Evolutionary conservation across 2,888 invertebrate species (phyloP), one percentile per base, ranked within the genome.

Genomic region (Protodeltote pygarga): DNA sequence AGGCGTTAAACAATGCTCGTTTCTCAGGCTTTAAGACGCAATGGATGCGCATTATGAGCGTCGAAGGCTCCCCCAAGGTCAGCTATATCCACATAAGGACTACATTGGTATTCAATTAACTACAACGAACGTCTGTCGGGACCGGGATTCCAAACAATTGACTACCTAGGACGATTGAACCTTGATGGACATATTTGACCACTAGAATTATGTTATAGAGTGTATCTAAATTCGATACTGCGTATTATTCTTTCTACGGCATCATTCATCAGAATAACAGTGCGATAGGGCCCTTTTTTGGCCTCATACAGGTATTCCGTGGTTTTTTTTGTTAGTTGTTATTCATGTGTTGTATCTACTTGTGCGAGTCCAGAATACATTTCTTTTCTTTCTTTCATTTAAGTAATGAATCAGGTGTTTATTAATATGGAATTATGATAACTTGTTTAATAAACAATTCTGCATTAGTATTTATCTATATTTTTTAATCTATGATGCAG

Each of bases 21-120:
- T 40, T 53, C 39, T 16, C 48, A 24, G 55, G 39, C 34, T 39
- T 41, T 28, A 25, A 47, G 41, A 35, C 44, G 32, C 32, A 69
- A 61, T 60, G 50, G 54, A 61, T 51, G 58, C 46, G 61, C 54
- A 55, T 47, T 65, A 41, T 35, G 44, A 55, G 58, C 53, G 52
- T 51, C 31, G 50, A 61, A 65, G 57, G 58, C 50, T 54, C 34
- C 39, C 40, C 55, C 83, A 88, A 89, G 88, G 89, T 66, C 66
- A 61, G 53, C 72, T 37, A 71, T 73, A 67, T 71, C 84, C 77
- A 53, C 62, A 77, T 76, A 83, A 76, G 87, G 86, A 76, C 15
- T 28, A 35, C 58, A 53, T 50, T 67, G 75, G 67, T 72, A 87
- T 85, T 85, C 80, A 81, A 85, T 84, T 77, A 64, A 82, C 29